Conservation (phyloP, 1,140 invertebrate species). For the Spodoptera litura region DNA sequence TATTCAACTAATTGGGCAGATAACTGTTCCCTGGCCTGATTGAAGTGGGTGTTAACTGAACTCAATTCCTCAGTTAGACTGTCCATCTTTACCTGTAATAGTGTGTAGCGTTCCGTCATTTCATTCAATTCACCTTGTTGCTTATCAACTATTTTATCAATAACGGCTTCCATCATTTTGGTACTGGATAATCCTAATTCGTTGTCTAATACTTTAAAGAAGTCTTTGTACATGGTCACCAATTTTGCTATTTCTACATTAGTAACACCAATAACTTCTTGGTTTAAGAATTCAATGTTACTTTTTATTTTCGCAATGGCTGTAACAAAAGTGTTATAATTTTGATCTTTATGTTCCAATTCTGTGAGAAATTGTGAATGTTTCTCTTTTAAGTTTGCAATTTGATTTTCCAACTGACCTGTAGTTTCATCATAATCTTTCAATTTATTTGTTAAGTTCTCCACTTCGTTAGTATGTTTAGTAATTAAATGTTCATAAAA, state of each 20-base stretch:
- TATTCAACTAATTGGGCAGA: constrained; percentile 69
- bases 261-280: constrained; percentile 33
- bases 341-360: constrained; percentile 59
- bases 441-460: constrained; percentile 75
- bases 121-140: constrained; percentile 57
- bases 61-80: constrained; percentile 57
- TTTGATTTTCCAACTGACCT: constrained; percentile 59
- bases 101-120: constrained; percentile 56
- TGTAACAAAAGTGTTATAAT: constrained; percentile 56
- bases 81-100: constrained; percentile 59
- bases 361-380: constrained; percentile 56
- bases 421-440: constrained; percentile 71
- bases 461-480: constrained; percentile 72
- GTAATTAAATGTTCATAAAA: constrained; percentile 67
- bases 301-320: constrained; percentile 53
- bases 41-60: constrained; percentile 57
- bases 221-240: constrained; percentile 62
- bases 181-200: constrained; percentile 63
- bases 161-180: constrained; percentile 63
- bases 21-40: constrained; percentile 61
- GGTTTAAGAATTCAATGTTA: constrained; percentile 50
- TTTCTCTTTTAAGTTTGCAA: constrained; percentile 55
- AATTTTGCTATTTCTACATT: constrained; percentile 51
- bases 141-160: constrained; percentile 60
- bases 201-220: constrained; percentile 67